Conservation (phyloP, 2,113 vertebrate species). For the Cephalopholis sonnerati region DNA sequence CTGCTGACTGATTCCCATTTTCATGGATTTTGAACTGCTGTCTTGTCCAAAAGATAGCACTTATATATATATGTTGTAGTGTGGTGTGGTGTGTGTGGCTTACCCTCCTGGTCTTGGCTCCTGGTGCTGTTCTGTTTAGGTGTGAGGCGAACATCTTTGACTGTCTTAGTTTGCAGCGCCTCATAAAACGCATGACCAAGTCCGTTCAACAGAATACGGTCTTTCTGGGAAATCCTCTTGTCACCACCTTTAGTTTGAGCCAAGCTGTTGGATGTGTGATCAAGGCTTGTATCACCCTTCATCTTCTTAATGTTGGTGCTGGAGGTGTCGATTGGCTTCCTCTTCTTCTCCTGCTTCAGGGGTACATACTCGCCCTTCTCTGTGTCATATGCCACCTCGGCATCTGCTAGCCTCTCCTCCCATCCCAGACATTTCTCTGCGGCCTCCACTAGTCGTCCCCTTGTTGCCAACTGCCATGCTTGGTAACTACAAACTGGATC, state of each 20-base stretch:
- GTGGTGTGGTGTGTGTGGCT: slow-evolving; percentile 8
- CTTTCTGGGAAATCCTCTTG: slow-evolving; percentile 63
- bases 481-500: slow-evolving; percentile 97
- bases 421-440: slow-evolving; percentile 90
- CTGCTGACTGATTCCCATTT: slow-evolving; percentile 8
- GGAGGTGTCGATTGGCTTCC: slow-evolving; percentile 86
- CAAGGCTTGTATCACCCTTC: slow-evolving; percentile 58
- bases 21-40: not conserved
- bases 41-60: not conserved
- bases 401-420: slow-evolving; percentile 90
- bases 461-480: slow-evolving; percentile 95
- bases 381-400: slow-evolving; percentile 89
- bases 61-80: not conserved
- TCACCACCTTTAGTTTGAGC: slow-evolving; percentile 52
- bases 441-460: slow-evolving; percentile 91
- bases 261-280: slow-evolving; percentile 28
- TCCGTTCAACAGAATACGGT: slow-evolving; percentile 79
- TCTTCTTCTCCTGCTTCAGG: slow-evolving; percentile 92
- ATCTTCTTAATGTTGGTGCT: slow-evolving; percentile 76
- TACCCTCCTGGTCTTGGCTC: slow-evolving; percentile 68
- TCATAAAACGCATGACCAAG: slow-evolving; percentile 80
- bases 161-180: slow-evolving; percentile 73
- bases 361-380: slow-evolving; percentile 91
- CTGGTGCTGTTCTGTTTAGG: slow-evolving; percentile 56
- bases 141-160: slow-evolving; percentile 50